phyloP scores from a whole-genome alignment of 2,888 invertebrate genomes.

The Hydropsyche betteni region DNA sequence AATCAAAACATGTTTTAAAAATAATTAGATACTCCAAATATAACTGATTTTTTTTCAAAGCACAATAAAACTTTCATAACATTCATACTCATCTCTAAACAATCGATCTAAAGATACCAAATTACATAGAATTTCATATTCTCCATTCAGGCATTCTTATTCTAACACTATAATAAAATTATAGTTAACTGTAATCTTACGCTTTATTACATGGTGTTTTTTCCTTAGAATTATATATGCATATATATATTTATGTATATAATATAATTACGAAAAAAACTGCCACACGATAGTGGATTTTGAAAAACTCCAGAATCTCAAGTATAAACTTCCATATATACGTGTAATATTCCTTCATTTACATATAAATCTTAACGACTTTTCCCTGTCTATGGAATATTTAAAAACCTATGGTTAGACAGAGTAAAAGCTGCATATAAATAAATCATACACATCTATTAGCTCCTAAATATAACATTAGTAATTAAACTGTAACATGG shows the following conservation, averaged over 20 bases:
- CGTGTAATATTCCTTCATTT: background rate
- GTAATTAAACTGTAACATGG: constrained; percentile 34
- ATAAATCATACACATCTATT: constrained; percentile 35
- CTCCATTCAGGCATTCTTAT: constrained; percentile 13
- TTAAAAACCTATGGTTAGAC: constrained; percentile 25
- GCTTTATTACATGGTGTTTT: constrained; percentile 49
- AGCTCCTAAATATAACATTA: constrained; percentile 13
- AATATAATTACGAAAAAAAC: constrained; percentile 3
- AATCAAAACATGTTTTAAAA: too few species aligned
- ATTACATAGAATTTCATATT: background rate
- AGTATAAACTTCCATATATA: constrained; percentile 17
- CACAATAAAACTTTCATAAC: too few species aligned
- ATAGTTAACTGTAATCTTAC: constrained; percentile 29
- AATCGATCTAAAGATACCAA: too few species aligned
- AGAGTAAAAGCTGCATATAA: constrained; percentile 35
- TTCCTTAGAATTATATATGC: constrained; percentile 45
- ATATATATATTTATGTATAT: constrained; percentile 17
- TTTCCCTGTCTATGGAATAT: constrained; percentile 20
- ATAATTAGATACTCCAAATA: too few species aligned
- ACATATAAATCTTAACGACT: background rate
- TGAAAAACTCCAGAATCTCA: constrained; percentile 21
- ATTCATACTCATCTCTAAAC: too few species aligned
- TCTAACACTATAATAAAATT: constrained; percentile 16
- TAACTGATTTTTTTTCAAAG: too few species aligned
- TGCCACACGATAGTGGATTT: constrained; percentile 12